A percentile compares a stretch with the other conserved stretches of the same genome.
Evolutionary conservation across 2,113 vertebrate genomes (phyloP).

Genomic region (Megaleporinus macrocephalus): DNA sequence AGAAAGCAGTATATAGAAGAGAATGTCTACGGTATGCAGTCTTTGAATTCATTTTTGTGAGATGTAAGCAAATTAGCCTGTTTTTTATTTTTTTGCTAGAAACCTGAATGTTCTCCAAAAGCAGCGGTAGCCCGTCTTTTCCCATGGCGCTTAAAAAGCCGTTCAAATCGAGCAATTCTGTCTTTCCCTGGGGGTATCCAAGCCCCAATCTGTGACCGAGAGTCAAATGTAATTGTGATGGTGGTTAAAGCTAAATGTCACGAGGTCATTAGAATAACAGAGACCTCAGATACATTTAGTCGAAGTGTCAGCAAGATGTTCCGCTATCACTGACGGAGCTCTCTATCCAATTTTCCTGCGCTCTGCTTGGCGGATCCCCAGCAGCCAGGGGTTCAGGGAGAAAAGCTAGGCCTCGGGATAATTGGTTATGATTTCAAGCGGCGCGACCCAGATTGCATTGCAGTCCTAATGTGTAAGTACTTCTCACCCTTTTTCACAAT

Average conservation of each 20-base stretch:
- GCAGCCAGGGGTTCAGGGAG: conserved; percentile 11
- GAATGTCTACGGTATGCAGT: conserved; percentile 33
- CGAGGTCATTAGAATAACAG: conserved; percentile 58
- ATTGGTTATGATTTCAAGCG: conserved; percentile 53
- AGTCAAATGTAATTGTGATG: conserved; percentile 51
- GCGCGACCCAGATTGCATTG: conserved; percentile 51
- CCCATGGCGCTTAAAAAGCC: conserved; percentile 2
- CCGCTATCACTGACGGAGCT: conserved; percentile 41
- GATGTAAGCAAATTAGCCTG: conserved; percentile 6
- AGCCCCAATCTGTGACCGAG: conserved; percentile 31
- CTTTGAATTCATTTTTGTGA: neutral
- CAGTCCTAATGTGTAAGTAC: conserved; percentile 54
- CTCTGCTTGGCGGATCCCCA: conserved; percentile 42
- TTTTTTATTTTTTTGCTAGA: conserved; percentile 17
- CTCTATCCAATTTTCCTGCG: conserved; percentile 43
- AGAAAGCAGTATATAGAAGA: conserved; percentile 15
- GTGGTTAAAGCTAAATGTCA: conserved; percentile 54
- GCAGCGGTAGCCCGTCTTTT: conserved; percentile 33
- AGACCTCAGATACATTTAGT: conserved; percentile 52
- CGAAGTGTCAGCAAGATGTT: conserved; percentile 56
- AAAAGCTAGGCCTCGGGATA: conserved; percentile 47
- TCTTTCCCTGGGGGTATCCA: conserved; percentile 20
- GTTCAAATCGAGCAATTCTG: conserved; percentile 29
- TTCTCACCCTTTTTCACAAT: conserved; percentile 38
- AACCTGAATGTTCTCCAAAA: conserved; percentile 19